phyloP scores from a whole-genome alignment of 2,888 invertebrate species.

The Brenthis daphne region DNA sequence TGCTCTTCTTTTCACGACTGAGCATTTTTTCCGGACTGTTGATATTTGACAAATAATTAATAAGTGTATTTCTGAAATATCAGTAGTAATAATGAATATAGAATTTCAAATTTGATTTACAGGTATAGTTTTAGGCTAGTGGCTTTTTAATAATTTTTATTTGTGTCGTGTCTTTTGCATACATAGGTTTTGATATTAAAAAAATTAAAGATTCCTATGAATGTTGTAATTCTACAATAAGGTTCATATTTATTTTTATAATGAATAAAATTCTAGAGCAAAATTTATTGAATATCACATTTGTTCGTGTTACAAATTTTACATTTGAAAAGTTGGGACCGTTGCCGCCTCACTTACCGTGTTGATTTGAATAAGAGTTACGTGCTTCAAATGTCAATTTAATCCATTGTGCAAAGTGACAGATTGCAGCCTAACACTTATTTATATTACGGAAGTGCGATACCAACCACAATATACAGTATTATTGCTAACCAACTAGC shows the following conservation, averaged over 20 bases:
- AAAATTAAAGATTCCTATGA: too few species aligned
- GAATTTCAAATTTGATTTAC: too few species aligned
- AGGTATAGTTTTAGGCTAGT: too few species aligned
- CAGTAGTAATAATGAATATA: too few species aligned
- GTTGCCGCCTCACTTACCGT: conserved; percentile 30
- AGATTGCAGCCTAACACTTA: conserved; percentile 27
- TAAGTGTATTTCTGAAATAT: too few species aligned
- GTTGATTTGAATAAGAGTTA: conserved; percentile 42
- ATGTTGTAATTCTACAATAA: neutral
- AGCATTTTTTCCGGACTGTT: too few species aligned
- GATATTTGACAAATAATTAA: too few species aligned
- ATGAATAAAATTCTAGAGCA: conserved; percentile 7
- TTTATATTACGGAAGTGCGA: conserved; percentile 17
- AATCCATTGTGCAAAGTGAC: conserved; percentile 39
- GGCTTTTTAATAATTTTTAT: too few species aligned
- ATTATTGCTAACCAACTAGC: neutral
- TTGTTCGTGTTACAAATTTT: conserved; percentile 28
- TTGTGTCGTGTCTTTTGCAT: too few species aligned
- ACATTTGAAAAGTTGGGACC: conserved; percentile 25
- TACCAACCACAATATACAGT: conserved; percentile 6
- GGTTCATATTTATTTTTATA: neutral
- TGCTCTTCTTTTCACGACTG: too few species aligned
- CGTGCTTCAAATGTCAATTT: conserved; percentile 38
- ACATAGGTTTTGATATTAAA: too few species aligned
- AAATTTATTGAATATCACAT: conserved; percentile 27